Evolutionary conservation across 2,888 invertebrate genomes (phyloP).

Genomic region (Toxonevra muliebris): DNA sequence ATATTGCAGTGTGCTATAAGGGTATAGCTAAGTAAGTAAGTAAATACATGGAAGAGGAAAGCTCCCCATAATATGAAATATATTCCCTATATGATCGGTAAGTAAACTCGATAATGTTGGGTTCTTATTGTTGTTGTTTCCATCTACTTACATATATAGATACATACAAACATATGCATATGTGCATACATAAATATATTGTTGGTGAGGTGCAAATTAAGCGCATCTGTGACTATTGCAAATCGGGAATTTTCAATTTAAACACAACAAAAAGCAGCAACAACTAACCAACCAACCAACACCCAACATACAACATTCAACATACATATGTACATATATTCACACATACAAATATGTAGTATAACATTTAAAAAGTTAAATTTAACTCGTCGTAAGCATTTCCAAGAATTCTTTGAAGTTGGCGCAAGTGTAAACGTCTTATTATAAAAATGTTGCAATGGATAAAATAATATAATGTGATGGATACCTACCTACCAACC

Average conservation of each 20-base stretch:
- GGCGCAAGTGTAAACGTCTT: slow-evolving; percentile 11
- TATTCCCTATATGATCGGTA: no score
- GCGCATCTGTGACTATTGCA: slow-evolving; percentile 43
- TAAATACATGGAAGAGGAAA: no score
- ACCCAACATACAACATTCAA: neutral
- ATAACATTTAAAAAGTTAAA: neutral
- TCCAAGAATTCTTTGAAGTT: slow-evolving; percentile 30
- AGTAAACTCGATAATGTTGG: no score
- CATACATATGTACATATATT: neutral
- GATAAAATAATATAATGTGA: no score
- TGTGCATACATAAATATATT: neutral
- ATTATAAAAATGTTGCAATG: no score
- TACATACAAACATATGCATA: neutral
- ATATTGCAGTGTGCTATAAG: no score
- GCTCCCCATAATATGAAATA: no score
- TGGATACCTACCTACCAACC: no score
- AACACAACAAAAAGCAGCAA: slow-evolving; percentile 29
- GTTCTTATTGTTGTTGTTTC: no score
- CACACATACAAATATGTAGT: neutral
- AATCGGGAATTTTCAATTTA: slow-evolving; percentile 44
- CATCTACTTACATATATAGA: no score
- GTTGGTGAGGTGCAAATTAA: slow-evolving; percentile 37
- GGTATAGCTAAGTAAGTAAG: no score
- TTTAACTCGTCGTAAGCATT: slow-evolving; percentile 14
- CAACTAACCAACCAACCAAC: slow-evolving; percentile 13